Conservation (phyloP, 2,888 invertebrate genomes). For the Zelleria hepariella region DNA sequence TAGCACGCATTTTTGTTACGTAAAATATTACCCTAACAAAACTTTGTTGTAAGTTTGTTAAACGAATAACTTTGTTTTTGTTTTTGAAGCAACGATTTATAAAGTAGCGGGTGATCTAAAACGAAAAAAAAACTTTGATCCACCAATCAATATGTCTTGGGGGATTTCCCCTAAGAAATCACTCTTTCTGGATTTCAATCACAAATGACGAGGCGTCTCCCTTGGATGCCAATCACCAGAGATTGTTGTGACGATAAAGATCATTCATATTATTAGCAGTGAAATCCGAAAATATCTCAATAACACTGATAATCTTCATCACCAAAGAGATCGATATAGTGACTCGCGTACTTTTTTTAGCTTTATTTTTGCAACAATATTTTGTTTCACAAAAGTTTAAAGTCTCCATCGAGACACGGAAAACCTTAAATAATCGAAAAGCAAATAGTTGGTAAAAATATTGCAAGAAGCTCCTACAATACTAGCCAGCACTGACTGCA, state of each 20-base stretch:
- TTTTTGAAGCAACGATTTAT: background rate
- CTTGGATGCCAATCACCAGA: background rate
- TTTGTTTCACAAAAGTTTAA: no score
- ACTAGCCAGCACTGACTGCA: background rate
- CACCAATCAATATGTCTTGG: background rate
- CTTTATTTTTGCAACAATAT: no score
- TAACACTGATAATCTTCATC: no score
- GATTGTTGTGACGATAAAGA: background rate
- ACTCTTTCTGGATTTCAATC: background rate
- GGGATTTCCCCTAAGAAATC: background rate
- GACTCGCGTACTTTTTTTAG: no score
- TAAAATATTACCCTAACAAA: background rate
- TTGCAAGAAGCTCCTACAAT: background rate
- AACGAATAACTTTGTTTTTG: background rate
- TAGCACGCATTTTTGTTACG: slow-evolving; percentile 30
- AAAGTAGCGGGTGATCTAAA: background rate
- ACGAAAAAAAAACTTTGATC: background rate
- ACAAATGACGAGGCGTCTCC: background rate
- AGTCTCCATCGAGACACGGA: no score
- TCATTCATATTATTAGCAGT: background rate
- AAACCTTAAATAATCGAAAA: no score
- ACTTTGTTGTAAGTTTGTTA: background rate
- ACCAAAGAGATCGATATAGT: no score
- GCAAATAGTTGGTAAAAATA: background rate
- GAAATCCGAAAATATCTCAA: background rate